Conservation (phyloP, 2,888 invertebrate genomes). For the Agapostemon virescens region DNA sequence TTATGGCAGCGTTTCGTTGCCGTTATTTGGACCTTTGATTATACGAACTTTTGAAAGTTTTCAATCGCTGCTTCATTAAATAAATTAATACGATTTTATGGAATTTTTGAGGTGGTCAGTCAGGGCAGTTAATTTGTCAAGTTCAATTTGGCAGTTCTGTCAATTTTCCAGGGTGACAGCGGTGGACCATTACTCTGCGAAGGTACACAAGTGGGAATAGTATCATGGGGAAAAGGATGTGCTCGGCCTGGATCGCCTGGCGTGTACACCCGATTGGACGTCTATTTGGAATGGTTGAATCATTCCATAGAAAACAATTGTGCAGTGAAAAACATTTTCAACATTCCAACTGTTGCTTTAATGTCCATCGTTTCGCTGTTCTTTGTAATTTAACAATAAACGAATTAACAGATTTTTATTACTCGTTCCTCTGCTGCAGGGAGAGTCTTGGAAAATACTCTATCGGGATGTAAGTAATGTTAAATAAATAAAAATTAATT, state of each 20-base stretch:
- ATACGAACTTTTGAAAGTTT: no score
- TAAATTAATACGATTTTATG: no score
- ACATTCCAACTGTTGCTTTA: background rate
- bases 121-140: no score
- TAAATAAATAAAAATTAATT: no score
- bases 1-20: no score
- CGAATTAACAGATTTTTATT: background rate
- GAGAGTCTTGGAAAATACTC: no score
- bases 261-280: conserved; percentile 73
- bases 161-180: conserved; percentile 72
- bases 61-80: no score
- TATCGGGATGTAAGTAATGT: no score
- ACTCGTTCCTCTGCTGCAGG: no score
- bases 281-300: conserved; percentile 70
- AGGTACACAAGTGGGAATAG: conserved; percentile 68
- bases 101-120: no score
- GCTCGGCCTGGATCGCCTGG: conserved; percentile 69
- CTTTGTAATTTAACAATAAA: background rate
- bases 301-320: conserved; percentile 58
- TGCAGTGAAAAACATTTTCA: conserved; percentile 13
- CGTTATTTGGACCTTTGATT: no score
- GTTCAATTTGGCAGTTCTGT: no score
- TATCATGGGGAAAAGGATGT: conserved; percentile 74
- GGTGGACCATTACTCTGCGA: conserved; percentile 74
- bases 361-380: background rate